Base-by-base conservation (phyloP, 1,140 invertebrate species). In the Drosophila pandora region DNA sequence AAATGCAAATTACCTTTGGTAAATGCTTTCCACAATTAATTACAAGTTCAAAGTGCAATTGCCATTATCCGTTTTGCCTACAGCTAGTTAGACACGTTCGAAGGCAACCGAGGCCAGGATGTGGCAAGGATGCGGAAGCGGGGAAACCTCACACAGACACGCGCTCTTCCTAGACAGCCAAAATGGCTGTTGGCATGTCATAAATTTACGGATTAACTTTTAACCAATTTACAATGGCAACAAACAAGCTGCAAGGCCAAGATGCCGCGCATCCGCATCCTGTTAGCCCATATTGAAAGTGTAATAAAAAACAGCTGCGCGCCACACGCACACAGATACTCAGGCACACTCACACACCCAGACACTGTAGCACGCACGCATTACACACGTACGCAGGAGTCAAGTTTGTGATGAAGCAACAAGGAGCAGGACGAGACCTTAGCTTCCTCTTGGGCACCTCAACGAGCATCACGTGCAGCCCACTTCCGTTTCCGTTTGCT, bases 171-270 rank as follows among this genome's bases (percentile, higher is more conserved):
- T 39, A 49, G 63, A 56, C 52, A 32, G 65, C 59, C 48, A 69
- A 69, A 79, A 87, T 88, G 79, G 79, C 76, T 87, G 84, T 87
- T 87, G 83, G 83, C 83, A 88, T 87, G 79, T 83, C 83, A 87
- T 87, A 87, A 87, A 87, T 87, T 88, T 76, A 65, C 79, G 83
- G 83, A 87, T 87, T 87, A 87, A 87, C 83, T 87, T 87, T 87
- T 88, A 88, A 87, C 83, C 83, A 87, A 87, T 87, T 87, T 87
- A 87, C 83, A 87, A 81, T 62, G 76, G 74, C 69, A 76, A 65
- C 79, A 78, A 83, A 64, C 67, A 82, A 79, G 62, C 59, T 65
- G 77, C 70, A 61, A 43, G 53, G 60, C 45, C 37, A 67, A 64
- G 49, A 60, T 69, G 57, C 64, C 53, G 64, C 75, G 80, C 76